Evolutionary conservation across 2,113 vertebrate species (phyloP).

Genomic region (Pelecanus crispus): DNA sequence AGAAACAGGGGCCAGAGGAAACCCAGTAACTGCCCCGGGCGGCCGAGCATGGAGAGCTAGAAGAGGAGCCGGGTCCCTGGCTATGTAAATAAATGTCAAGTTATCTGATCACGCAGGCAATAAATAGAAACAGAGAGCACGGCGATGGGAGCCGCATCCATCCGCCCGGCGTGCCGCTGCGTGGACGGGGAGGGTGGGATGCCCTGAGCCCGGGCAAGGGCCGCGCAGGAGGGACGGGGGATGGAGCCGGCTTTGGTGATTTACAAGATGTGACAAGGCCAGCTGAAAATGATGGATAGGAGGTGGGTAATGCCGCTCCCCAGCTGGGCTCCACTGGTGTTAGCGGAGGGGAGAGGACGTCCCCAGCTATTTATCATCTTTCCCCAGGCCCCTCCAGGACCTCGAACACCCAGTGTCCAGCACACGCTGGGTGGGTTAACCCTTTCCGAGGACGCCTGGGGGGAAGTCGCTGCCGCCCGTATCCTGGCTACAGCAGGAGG

Average conservation of each 20-base stretch:
- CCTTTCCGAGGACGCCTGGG: background rate
- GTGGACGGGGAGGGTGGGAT: background rate
- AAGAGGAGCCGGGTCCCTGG: background rate
- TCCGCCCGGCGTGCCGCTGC: accelerated
- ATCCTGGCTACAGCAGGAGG: background rate
- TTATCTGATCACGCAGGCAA: background rate
- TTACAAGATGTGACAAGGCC: background rate
- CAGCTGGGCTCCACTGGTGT: slow-evolving; percentile 5
- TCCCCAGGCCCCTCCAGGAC: background rate
- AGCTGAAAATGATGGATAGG: slow-evolving; percentile 19
- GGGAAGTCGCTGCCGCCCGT: accelerated
- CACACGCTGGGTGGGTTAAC: background rate
- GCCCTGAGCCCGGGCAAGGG: accelerated
- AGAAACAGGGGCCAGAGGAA: background rate
- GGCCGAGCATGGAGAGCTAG: accelerated
- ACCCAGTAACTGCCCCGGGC: background rate
- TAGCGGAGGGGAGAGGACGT: background rate
- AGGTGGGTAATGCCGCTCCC: background rate
- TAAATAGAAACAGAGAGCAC: accelerated
- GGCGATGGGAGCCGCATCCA: accelerated
- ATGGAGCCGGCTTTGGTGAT: background rate
- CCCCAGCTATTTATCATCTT: slow-evolving; percentile 22
- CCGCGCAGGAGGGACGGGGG: accelerated
- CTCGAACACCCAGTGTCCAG: background rate
- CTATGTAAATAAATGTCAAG: background rate